Evolutionary conservation across 2,888 invertebrate genomes (phyloP), one percentile per base, ranked within the genome.

Genomic region (Pandemis cinnamomeana): DNA sequence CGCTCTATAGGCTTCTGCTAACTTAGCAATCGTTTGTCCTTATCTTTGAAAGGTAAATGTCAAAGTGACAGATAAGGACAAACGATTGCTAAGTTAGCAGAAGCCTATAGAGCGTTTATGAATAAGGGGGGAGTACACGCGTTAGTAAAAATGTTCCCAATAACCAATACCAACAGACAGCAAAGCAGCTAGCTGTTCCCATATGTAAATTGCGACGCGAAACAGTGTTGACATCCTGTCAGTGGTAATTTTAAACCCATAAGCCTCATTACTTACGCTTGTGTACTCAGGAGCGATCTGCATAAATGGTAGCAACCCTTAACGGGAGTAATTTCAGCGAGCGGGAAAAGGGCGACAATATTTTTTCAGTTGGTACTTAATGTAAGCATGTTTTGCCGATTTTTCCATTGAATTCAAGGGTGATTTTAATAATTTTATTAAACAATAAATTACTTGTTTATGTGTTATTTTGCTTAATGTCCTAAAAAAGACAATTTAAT

Each of bases 191-290:
- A 10, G 53, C 53, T 13, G 15, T 55, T 20, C 20, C 15, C 53
- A 55, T 3, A 20, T 8, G 53, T 0, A 55, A 55, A 55, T 55
- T 55, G 53, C 15, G 20, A 0, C 15, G 20, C 15, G 51, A 8
- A 55, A 55, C 53, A 55, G 3, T 55, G 53, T 55, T 20, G 53
- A 55, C 53, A n/a, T 55, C 20, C 13, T 55, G 62, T 44, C 41
- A 42, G 62, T 44, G 42, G 42, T 42, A 62, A 62, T 62, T 62
- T 62, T 62, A 10, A n/a, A 44, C 62, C 15, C 42, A 15, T 42
- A 42, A 41, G 62, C 62, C 62, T 55, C 53, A 5, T 62, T 62
- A 62, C 42, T 62, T 62, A 15, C 62, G 42, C 62, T 15, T 62
- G 61, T 61, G 61, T 44, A 15, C 42, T 62, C 42, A 44, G 44